A percentile compares a stretch with the other conserved stretches of the same genome.
Evolutionary conservation across 2,888 invertebrate genomes (phyloP).

Genomic region (Plagodis pulveraria): DNA sequence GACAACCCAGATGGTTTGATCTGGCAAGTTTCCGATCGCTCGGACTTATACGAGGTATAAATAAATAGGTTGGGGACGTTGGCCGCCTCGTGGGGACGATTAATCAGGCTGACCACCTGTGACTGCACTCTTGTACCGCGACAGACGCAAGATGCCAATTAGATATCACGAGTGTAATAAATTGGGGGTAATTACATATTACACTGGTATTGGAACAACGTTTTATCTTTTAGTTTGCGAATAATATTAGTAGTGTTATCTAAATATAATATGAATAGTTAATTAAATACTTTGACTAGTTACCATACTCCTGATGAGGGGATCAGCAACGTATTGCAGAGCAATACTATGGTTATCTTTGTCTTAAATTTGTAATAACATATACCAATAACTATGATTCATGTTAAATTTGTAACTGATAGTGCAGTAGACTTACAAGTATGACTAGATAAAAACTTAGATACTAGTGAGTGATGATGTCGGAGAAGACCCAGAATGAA

Average conservation of each 20-base stretch:
- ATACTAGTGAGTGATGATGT: no score
- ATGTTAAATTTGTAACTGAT: no score
- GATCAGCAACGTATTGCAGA: background rate
- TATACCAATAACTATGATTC: no score
- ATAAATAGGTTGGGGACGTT: conserved; percentile 65
- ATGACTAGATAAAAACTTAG: no score
- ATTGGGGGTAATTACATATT: conserved; percentile 4
- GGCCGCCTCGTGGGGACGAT: conserved; percentile 63
- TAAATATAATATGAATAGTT: no score
- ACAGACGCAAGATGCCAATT: conserved; percentile 51
- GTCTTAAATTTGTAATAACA: background rate
- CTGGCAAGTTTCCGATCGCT: conserved; percentile 53
- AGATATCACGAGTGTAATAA: conserved; percentile 28
- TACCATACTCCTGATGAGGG: background rate
- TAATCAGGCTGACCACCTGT: conserved; percentile 75
- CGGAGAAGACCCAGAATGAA: no score
- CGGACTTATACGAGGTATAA: conserved; percentile 56
- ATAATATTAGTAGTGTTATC: no score
- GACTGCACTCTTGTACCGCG: conserved; percentile 59
- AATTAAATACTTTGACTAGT: no score
- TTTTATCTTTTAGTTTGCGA: no score
- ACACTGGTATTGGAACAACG: background rate
- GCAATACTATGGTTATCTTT: background rate
- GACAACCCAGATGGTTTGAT: conserved; percentile 47
- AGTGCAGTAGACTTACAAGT: no score